phyloP scores from a whole-genome alignment of 2,797 vertebrate species.

The Phalanger gymnotis region DNA sequence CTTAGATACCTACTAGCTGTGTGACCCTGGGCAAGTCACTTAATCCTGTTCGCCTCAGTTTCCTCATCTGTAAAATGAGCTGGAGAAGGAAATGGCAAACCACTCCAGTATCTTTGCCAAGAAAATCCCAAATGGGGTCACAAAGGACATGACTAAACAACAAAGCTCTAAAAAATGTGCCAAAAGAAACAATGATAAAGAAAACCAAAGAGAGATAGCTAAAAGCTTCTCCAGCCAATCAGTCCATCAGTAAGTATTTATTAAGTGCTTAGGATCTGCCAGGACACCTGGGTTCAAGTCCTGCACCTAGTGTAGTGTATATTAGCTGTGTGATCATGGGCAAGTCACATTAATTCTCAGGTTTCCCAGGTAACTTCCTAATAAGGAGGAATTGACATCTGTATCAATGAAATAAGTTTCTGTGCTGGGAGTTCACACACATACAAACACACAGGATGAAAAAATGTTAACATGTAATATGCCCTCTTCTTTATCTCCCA shows the following conservation, averaged over 20 bases:
- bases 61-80: background rate
- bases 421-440: background rate
- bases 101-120: background rate
- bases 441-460: background rate
- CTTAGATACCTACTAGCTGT: background rate
- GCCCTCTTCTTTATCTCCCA: background rate
- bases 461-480: background rate
- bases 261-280: background rate
- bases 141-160: background rate
- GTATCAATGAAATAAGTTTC: background rate
- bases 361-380: background rate
- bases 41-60: background rate
- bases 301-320: background rate
- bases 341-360: background rate
- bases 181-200: background rate
- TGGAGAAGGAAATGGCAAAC: background rate
- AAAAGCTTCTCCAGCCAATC: background rate
- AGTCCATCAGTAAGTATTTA: background rate
- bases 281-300: background rate
- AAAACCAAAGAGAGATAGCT: background rate
- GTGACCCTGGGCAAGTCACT: background rate
- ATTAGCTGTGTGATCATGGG: background rate
- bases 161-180: background rate
- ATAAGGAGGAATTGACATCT: background rate
- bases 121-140: background rate